Base-by-base conservation (phyloP, 2,888 invertebrate genomes). In the Nudaria mundana region DNA sequence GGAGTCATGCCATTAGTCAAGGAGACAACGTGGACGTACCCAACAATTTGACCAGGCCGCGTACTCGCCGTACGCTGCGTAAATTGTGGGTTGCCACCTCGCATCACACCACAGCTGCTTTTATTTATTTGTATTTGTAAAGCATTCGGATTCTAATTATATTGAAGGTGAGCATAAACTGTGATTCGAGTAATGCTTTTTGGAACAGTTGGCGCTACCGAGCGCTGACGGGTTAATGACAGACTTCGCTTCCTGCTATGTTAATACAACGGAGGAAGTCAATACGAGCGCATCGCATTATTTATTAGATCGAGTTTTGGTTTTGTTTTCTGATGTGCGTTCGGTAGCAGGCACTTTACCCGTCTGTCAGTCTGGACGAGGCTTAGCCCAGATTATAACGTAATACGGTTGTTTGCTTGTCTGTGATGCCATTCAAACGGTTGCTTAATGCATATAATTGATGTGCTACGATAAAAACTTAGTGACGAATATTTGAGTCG, bases 41-140 rank as follows among this genome's bases (percentile, higher is more conserved):
- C 76, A 64, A 83, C 78, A 87, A 87, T 87, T 87, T 86, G 78
- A 76, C 51, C 71, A 64, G 63, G 56, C 53, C 63, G 63, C 62
- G 56, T 63, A 62, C 64, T 57, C 56, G 49, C 58, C 64, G 71
- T 63, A 73, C 76, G 75, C 75, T 66, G 71, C 63, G 69, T 76
- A 87, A 84, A 86, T 87, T 86, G 83, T 72, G 57, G 76, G 68
- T 79, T 86, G 86, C 85, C 86, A 85, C 80, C 75, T 78, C 78
- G 67, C 71, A 68, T 69, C 64, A 75, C 74, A 76, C 66, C 71
- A 68, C 69, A 63, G 74, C 73, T 71, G 68, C 76, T 76, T 84
- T 84, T 85, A 85, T 86, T 86, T 87, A 86, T 86, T 82, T 82
- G 77, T 86, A 79, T 84, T 86, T 85, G 81, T 82, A 77, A 80